Base-by-base conservation (phyloP, 2,797 vertebrate species). In the Cheirogaleus major region DNA sequence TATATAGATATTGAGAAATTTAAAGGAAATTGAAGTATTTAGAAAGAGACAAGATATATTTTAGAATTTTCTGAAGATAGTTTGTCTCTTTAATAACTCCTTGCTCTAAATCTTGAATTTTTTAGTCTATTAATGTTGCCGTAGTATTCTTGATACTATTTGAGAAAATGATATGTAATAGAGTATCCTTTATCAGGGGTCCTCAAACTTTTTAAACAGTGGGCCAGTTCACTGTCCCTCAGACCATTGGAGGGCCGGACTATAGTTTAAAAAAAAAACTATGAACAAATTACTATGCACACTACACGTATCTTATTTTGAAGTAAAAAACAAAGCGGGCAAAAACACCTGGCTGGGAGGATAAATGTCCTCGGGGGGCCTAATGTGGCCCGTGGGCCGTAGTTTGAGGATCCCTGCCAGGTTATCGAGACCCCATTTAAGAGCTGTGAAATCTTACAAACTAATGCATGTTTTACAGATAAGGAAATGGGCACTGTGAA, bases 61-160 rank as follows among this genome's bases (percentile, higher is more conserved):
- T 35, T 70, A 82, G 27, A 79, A 61, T 88, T 95, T 87, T 91
- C 63, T 87, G 75, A 87, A 80, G 93, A 52, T 93, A 76, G 48
- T 35, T 87, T 65, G 35, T 61, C 4, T 73, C 27, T 85, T 85
- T 57, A 92, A 22, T 35, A 91, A 80, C 8, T 73, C 10, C 30
- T 72, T 94, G n/a, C 22, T 11, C 69, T 57, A 73, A 55, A 38
- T 50, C 32, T 41, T 81, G 50, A 38, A 18, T 69, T 88, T 89
- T 63, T 52, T 4, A 43, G 50, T 90, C 61, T 45, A 52, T 17
- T 86, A 27, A 82, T 87, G 4, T 59, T 73, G 45, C 35, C 23
- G 22, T 87, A 83, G n/a, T 84, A 67, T 78, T 90, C 14, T 78
- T 83, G 38, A 48, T 80, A 48, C 48, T 48, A 48, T 50, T 83